These are phyloP conservation scores for Rhopalosiphum nymphaeae DNA, from an alignment of 2,888 invertebrate species.

Conservation along the genomic window DNA sequence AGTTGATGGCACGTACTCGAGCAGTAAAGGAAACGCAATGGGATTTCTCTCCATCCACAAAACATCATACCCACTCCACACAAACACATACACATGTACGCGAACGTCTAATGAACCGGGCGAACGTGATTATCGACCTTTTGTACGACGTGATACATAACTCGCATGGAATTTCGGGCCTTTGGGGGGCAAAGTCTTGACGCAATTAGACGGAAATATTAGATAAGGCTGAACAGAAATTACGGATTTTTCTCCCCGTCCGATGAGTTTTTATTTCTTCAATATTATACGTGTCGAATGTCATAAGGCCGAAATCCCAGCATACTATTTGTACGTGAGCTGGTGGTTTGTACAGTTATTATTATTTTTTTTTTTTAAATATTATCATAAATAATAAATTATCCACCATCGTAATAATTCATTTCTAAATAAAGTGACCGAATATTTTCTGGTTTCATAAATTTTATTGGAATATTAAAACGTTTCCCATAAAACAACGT, in stretches of 20 bases:
- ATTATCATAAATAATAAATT: background rate
- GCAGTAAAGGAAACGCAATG: background rate
- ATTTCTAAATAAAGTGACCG: background rate
- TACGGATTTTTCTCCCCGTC: background rate
- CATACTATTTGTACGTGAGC: background rate
- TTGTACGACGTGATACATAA: conserved; percentile 47
- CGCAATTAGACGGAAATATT: conserved; percentile 39
- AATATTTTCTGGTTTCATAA: background rate
- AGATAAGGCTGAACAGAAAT: conserved; percentile 24
- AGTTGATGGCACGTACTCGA: conserved; percentile 29
- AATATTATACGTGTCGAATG: conserved; percentile 35
- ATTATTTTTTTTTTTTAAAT: background rate
- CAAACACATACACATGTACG: background rate
- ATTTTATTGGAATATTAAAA: background rate
- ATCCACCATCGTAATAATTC: background rate
- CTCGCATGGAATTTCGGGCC: background rate
- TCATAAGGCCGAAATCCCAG: background rate
- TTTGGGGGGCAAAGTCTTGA: background rate
- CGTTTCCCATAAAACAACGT: background rate
- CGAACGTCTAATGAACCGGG: conserved; percentile 59
- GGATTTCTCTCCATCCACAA: background rate
- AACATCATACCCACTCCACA: background rate
- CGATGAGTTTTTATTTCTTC: conserved; percentile 28
- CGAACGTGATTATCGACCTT: conserved; percentile 58
- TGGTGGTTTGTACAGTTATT: background rate